Base-by-base conservation (phyloP, 2,113 vertebrate species). In the Triplophysa siluroides region DNA sequence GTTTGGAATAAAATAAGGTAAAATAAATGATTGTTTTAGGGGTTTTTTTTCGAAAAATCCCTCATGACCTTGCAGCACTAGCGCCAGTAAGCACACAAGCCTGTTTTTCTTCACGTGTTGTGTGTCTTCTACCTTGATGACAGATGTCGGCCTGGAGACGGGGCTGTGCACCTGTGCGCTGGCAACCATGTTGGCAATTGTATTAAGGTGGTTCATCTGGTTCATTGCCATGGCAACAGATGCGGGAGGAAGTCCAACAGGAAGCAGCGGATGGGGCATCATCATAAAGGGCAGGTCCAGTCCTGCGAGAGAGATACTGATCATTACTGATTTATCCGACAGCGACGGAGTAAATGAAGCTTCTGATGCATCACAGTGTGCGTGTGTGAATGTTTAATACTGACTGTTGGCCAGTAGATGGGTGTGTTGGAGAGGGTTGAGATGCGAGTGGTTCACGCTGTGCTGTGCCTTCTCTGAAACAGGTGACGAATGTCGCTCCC, bases 191-290 rank as follows among this genome's bases (percentile, higher is more conserved):
- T 97, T 98, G 81, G 96, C 95, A 78, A 98, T 96, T 68, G 95
- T 98, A 89, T 92, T 98, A 88, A 98, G 95, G 89, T 98, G 97
- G 91, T 96, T 98, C 97, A 98, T 98, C 93, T 98, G 97, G 45
- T 96, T 98, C 96, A 98, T 97, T 72, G 96, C 97, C 97, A 98
- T 97, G 84, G 96, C 95, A 54, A 98, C 97, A 3, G 97, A 98
- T 5, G 96, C 95, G 0, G 95, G 96, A 80, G 97, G 97, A 89
- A 98, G 91, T 80, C 95, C 93, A 90, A 95, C 94, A 3, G 95
- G 95, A 85, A 96, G 93, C 83, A 96, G 90, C 47, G 93, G 94
- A 86, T 96, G 97, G 75, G 96, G 95, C 95, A 97, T 97, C 95
- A 98, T 96, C 96, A 98, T 96, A 81, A 98, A 97, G 1, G 96